phyloP scores from a whole-genome alignment of 2,113 vertebrate genomes.

The Chelonoidis abingdonii region DNA sequence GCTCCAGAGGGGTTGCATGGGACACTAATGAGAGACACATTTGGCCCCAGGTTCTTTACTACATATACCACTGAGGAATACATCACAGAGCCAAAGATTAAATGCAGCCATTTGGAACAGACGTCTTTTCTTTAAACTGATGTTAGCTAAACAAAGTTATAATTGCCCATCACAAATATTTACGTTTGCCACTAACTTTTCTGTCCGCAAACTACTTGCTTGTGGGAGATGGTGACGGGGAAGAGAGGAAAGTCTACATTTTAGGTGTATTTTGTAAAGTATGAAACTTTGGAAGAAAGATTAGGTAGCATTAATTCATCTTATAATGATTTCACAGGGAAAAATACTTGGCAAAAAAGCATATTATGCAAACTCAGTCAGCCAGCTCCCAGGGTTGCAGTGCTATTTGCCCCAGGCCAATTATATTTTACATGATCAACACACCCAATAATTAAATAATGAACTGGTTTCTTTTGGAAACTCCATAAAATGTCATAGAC shows the following conservation, averaged over 20 bases:
- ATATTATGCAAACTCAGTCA: conserved; percentile 59
- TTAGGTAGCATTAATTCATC: conserved; percentile 72
- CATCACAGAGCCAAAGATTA: conserved; percentile 50
- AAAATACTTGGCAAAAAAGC: conserved; percentile 71
- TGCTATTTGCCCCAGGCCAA: conserved; percentile 75
- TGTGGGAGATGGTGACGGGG: conserved; percentile 57
- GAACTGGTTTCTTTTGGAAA: conserved; percentile 79
- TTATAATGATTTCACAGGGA: conserved; percentile 68
- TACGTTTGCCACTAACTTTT: conserved; percentile 65
- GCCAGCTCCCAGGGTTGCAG: conserved; percentile 61
- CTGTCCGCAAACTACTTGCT: conserved; percentile 49
- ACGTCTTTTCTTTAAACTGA: conserved; percentile 61
- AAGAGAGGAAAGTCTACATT: conserved; percentile 28
- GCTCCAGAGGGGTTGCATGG: neutral
- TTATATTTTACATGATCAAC: conserved; percentile 77
- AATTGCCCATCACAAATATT: conserved; percentile 74
- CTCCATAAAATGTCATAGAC: conserved; percentile 70
- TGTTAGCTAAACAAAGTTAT: conserved; percentile 69
- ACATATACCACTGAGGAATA: conserved; percentile 13
- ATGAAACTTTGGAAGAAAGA: conserved; percentile 68
- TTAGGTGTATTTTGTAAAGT: conserved; percentile 62
- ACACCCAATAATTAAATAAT: conserved; percentile 81
- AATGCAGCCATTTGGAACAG: conserved; percentile 57
- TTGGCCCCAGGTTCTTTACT: conserved; percentile 16
- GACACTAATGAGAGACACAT: conserved; percentile 32